A percentile compares a stretch with the other conserved stretches of the same genome.
These are phyloP conservation scores for Leptonema lineaticorne DNA, from an alignment of 1,140 invertebrate genomes.

Conservation along the genomic window DNA sequence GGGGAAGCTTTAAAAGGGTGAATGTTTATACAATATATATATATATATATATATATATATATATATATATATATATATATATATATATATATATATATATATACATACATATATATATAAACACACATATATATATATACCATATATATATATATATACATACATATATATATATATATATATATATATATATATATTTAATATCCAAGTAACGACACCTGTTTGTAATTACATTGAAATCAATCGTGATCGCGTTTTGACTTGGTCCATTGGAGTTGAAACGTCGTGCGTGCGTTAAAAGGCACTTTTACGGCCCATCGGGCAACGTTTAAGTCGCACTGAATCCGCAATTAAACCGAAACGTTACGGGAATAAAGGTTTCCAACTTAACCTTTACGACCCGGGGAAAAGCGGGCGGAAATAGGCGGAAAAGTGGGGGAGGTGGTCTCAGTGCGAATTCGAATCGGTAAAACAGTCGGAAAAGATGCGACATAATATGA, in stretches of 20 bases:
- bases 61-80: too few species aligned
- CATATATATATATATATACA: too few species aligned
- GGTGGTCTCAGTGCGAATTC: background rate
- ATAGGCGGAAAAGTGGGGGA: background rate
- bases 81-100: too few species aligned
- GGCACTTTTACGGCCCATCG: constrained; percentile 20
- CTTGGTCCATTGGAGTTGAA: background rate
- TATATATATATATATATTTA: too few species aligned
- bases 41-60: too few species aligned
- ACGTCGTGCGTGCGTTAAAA: constrained; percentile 1
- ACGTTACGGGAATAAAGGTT: constrained; percentile 30
- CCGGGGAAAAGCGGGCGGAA: background rate
- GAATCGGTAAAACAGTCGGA: background rate
- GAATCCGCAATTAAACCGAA: constrained; percentile 35
- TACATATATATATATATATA: too few species aligned
- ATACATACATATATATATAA: too few species aligned
- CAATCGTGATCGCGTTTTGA: background rate
- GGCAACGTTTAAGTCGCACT: constrained; percentile 27
- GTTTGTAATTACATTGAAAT: background rate
- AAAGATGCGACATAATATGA: background rate
- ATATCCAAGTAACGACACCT: too few species aligned
- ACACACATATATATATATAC: too few species aligned
- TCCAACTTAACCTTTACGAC: constrained; percentile 23
- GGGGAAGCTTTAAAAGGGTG: too few species aligned
- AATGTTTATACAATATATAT: too few species aligned